Base-by-base conservation (phyloP, 2,113 vertebrate species). In the Uria aalge region DNA sequence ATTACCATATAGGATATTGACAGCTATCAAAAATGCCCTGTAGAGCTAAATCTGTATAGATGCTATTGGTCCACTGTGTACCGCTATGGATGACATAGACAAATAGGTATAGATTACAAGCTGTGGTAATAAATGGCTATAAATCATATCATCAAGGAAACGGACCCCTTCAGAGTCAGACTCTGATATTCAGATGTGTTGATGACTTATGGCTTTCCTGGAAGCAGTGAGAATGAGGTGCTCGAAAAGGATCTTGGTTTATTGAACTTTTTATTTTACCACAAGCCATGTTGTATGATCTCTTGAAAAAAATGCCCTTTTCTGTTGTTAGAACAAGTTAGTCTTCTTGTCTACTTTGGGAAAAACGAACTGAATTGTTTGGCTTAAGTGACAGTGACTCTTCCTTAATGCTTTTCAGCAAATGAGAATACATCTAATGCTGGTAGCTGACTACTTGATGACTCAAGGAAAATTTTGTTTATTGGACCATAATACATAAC, bases 391-490 rank as follows among this genome's bases (percentile, higher is more conserved):
- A 68, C 24, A 27, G 47, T 56, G 60, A 38, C 47, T 68, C 59
- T 94, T 95, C 69, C 52, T 56, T 90, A 59, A 59, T 75, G 29
- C 71, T 84, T 77, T 96, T 36, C 85, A 92, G 73, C 45, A 57
- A 88, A 77, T 68, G 41, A 82, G 63, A 75, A 66, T 85, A 80
- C 92, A 90, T 84, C 66, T 85, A 60, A 76, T 86, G 87, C 80
- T 82, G 71, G 92, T 92, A 78, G 82, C 86, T 96, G 94, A 89
- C 64, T 96, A 78, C 85, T 92, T 64, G 52, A 87, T 97, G 96
- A 97, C 78, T 97, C 95, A 95, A 95, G 84, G 72, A 88, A 93
- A 97, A 90, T 36, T 19, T 88, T 96, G 68, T 87, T 94, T 89
- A 71, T 95, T 78, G 91, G 83, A 96, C 93, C 4, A 1, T 92